Base-by-base conservation (phyloP, 2,888 invertebrate genomes). In the Scaptomyza polygonia region DNA sequence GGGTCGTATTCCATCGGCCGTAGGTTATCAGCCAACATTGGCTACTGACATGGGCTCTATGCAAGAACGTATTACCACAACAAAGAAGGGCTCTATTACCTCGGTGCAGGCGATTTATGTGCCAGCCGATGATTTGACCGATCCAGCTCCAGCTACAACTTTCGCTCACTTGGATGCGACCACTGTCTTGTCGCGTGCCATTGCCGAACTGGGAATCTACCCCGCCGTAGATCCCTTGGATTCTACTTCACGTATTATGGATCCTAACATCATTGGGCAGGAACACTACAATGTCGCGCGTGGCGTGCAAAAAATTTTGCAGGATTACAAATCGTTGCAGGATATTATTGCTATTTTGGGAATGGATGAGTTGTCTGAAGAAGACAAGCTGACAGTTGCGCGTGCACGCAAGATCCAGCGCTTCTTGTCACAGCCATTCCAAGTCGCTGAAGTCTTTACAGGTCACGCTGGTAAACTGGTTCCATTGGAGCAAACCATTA, bases 161-260 rank as follows among this genome's bases (percentile, higher is more conserved):
- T 98, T 98, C 90, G 97, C 98, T 93, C 98, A 98, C 93, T 96
- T 98, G 94, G 98, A 98, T 90, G 97, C 98, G 90, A 98, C 97
- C 79, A 98, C 97, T 92, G 98, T 98, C 80, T 92, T 98, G 93
- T 97, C 97, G 44, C 95, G 98, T 92, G 97, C 97, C 89, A 97
- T 98, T 92, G 96, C 97, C 77, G 97, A 97, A 92, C 92, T 98
- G 91, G 97, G 97, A 87, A 97, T 97, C 91, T 98, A 98, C 92
- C 98, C 98, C 0, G 98, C 98, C 89, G 97, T 98, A 77, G 98
- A 98, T 93, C 98, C 98, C 32, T 94, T 98, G 57, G 97, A 98
- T 92, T 98, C 97, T 29, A 97, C 97, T 59, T 97, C 97, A 27
- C 96, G 97, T 94, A 97, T 97, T 91, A 96, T 98, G 95, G 97